phyloP scores from a whole-genome alignment of 2,113 vertebrate genomes.

The Oreamnos americanus region DNA sequence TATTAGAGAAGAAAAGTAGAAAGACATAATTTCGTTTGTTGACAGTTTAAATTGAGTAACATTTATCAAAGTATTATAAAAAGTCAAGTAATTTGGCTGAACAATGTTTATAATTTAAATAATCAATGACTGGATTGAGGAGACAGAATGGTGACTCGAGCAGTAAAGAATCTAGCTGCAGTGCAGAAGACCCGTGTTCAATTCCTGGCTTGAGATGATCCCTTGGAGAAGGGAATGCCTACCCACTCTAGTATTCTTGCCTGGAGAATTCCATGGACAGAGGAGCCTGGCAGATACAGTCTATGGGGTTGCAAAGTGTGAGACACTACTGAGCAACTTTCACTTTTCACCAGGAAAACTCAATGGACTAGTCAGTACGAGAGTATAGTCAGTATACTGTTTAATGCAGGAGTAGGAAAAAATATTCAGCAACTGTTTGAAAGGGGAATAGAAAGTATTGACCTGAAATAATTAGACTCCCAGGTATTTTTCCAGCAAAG shows the following conservation, averaged over 20 bases:
- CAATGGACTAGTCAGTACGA: neutral
- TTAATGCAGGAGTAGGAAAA: neutral
- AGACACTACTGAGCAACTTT: neutral
- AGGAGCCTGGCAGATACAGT: neutral
- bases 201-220: neutral
- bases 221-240: neutral
- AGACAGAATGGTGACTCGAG: neutral
- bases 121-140: neutral
- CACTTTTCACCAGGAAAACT: neutral
- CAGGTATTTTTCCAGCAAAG: neutral
- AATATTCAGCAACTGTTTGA: neutral
- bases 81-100: neutral
- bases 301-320: neutral
- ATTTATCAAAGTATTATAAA: neutral
- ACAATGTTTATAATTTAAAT: neutral
- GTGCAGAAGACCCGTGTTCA: accelerated
- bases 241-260: neutral
- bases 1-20: neutral
- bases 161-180: neutral
- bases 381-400: neutral
- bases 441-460: neutral
- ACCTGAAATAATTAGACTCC: neutral
- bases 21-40: neutral
- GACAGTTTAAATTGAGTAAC: neutral
- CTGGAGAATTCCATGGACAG: neutral